Base-by-base conservation (phyloP, 2,888 invertebrate genomes). In the Vandiemenella viatica region DNA sequence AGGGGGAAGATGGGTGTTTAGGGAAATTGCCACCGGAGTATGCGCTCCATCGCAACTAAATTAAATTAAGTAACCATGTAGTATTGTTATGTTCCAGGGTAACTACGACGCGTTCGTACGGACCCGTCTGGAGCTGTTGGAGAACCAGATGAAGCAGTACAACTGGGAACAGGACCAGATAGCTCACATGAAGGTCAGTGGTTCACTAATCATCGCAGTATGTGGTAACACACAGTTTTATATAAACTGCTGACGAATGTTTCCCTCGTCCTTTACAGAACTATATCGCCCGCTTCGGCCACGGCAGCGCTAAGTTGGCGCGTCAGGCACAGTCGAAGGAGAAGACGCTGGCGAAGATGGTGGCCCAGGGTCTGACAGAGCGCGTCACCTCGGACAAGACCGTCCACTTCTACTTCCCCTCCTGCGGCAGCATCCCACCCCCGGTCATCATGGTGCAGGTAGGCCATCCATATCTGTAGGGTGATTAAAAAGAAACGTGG, bases 131-230 rank as follows among this genome's bases (percentile, higher is more conserved):
- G 98, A 99, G 65, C 71, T 96, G 59, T 71, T 95, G 54, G 98
- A 98, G 67, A 98, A 98, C 67, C 98, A 99, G 70, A 88, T 86
- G 79, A 99, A 99, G 66, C 91, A 92, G 63, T 98, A 96, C 69
- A 92, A 95, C 62, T 98, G 98, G 98, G 97, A 99, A 68, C 98
- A 99, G 66, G 93, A 95, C 68, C 97, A 98, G 70, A 97, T 99
- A 55, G 77, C 91, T 52, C 92, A 98, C 63, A 99, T 98, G 97
- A 98, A 98, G 78, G 86, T 83, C 63, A 50, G 53, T 46, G 37
- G 19, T 1, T 22, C n/a, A n/a, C n/a, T n/a, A n/a, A n/a, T n/a
- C n/a, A n/a, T n/a, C n/a, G n/a, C n/a, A n/a, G n/a, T n/a, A n/a
- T n/a, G n/a, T n/a, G n/a, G n/a, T n/a, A n/a, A n/a, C n/a, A n/a